phyloP scores from a whole-genome alignment of 2,888 invertebrate genomes.

The Trimorus sp. region DNA sequence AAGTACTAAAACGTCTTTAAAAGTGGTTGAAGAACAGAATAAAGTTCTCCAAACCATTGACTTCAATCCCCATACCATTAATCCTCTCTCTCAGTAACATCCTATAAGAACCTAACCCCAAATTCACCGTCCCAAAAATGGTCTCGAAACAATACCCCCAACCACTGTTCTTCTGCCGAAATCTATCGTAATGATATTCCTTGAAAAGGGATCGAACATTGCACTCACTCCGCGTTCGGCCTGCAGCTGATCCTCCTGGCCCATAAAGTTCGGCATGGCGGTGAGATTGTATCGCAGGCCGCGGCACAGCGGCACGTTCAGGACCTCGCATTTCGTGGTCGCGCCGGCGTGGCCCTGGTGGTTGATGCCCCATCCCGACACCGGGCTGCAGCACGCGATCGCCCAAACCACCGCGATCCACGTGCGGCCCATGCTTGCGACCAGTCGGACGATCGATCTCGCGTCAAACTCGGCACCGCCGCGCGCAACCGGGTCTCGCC shows the following conservation, averaged over 20 bases:
- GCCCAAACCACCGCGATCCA: constrained; percentile 77
- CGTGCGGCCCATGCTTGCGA: constrained; percentile 56
- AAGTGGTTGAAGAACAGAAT: too few species aligned
- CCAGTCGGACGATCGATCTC: constrained; percentile 23
- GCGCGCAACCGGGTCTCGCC: constrained; percentile 23
- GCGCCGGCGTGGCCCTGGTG: constrained; percentile 81
- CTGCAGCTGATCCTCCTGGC: constrained; percentile 90
- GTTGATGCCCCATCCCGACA: constrained; percentile 79
- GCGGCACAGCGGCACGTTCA: constrained; percentile 90
- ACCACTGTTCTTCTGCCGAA: too few species aligned
- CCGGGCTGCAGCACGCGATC: constrained; percentile 53
- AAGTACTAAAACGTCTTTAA: too few species aligned
- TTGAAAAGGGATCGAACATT: constrained; percentile 28
- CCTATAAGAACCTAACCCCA: too few species aligned
- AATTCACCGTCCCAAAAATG: too few species aligned
- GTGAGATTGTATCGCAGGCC: constrained; percentile 94
- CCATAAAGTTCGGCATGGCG: constrained; percentile 92
- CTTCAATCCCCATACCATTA: too few species aligned
- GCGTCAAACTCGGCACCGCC: neutral
- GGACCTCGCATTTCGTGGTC: constrained; percentile 87
- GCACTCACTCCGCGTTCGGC: constrained; percentile 89
- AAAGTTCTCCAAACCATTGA: too few species aligned
- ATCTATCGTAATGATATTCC: neutral
- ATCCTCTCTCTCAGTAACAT: too few species aligned
- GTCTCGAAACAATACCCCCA: too few species aligned